Evolutionary conservation across 1,140 invertebrate species (phyloP).

Genomic region (Latrodectus geometricus): DNA sequence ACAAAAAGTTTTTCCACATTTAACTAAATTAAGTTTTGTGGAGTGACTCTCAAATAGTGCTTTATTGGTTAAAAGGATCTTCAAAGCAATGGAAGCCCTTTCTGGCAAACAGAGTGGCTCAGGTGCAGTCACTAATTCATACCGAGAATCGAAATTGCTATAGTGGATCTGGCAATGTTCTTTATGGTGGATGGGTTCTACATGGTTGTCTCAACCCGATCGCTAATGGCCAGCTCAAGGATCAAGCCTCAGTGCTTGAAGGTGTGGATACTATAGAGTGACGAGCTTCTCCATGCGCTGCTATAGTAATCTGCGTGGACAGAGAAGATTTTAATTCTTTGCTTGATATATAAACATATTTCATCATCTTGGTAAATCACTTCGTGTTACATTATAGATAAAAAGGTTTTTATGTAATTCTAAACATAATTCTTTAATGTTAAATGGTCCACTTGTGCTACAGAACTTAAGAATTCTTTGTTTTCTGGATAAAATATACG

Average conservation of each 20-base stretch:
- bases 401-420: neutral
- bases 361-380: neutral
- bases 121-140: slow-evolving; percentile 64
- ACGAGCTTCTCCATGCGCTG: neutral
- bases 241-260: neutral
- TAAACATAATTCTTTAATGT: neutral
- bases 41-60: slow-evolving; percentile 68
- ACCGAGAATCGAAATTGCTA: neutral
- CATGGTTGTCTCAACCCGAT: neutral
- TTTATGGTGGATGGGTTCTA: neutral
- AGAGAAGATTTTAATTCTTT: neutral
- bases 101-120: slow-evolving; percentile 68
- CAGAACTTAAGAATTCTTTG: neutral
- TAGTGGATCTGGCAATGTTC: neutral
- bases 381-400: neutral
- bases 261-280: neutral
- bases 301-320: neutral
- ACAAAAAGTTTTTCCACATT: neutral
- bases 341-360: neutral
- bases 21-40: slow-evolving; percentile 50
- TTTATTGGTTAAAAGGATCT: slow-evolving; percentile 67
- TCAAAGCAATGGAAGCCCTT: slow-evolving; percentile 66
- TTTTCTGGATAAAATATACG: neutral
- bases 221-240: neutral
- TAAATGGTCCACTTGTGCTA: neutral